A percentile compares a stretch with the other conserved stretches of the same genome.
These are phyloP conservation scores for Sylvia borin DNA, from an alignment of 2,797 vertebrate species.

Conservation along the genomic window DNA sequence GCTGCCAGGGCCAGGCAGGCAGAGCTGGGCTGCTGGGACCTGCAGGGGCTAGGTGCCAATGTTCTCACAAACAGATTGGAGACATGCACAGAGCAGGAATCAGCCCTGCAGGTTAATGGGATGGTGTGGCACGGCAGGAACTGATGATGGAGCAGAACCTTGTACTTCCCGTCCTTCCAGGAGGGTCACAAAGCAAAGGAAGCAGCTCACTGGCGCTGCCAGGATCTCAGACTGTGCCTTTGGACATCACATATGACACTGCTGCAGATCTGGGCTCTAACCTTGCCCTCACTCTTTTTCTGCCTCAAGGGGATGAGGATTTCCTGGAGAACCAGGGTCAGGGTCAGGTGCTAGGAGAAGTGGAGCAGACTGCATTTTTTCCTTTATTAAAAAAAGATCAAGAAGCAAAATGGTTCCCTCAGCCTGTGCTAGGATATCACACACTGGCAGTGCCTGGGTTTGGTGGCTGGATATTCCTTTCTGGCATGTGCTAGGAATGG, in stretches of 20 bases:
- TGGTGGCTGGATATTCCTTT: neutral
- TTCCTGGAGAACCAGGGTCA: neutral
- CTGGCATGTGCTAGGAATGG: neutral
- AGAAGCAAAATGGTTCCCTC: neutral
- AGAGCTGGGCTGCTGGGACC: neutral
- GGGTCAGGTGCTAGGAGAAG: neutral
- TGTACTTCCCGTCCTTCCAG: neutral
- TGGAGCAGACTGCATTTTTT: neutral
- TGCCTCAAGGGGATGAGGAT: neutral
- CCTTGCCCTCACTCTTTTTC: neutral
- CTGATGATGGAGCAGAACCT: slow-evolving; percentile 22
- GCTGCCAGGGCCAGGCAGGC: slow-evolving; percentile 17
- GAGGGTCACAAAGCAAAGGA: neutral
- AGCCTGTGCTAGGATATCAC: neutral
- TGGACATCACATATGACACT: neutral
- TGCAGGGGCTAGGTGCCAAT: neutral
- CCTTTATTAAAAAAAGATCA: neutral
- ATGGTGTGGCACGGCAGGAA: neutral
- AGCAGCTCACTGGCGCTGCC: neutral
- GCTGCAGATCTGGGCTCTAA: neutral
- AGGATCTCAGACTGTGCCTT: neutral
- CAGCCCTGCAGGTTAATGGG: neutral
- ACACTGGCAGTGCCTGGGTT: neutral
- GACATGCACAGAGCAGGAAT: neutral
- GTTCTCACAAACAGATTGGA: neutral